Percentiles rank a stretch among this genome's conserved stretches.
These are phyloP conservation scores for Erebia ligea DNA, from an alignment of 2,888 invertebrate genomes.

Conservation along the genomic window DNA sequence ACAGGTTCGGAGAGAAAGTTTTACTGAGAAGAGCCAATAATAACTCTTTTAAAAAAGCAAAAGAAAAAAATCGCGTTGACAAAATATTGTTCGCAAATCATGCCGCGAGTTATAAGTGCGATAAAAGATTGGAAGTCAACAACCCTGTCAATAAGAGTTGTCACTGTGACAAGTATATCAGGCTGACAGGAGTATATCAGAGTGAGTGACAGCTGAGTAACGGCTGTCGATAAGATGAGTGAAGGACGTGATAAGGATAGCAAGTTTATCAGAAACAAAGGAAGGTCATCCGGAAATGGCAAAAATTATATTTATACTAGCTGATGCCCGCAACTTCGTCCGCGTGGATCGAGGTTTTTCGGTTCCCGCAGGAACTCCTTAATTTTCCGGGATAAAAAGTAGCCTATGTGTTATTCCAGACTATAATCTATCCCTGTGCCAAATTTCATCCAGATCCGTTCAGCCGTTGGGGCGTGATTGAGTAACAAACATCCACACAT, in stretches of 20 bases:
- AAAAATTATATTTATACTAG: background rate
- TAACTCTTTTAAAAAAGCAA: no score
- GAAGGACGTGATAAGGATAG: background rate
- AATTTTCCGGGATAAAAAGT: background rate
- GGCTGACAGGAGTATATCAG: background rate
- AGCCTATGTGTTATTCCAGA: no score
- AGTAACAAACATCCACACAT: background rate
- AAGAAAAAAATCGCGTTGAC: no score
- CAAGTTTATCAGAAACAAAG: slow-evolving; percentile 3
- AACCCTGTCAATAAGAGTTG: slow-evolving; percentile 2
- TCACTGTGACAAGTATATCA: background rate
- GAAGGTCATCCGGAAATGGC: background rate
- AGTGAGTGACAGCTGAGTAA: slow-evolving; percentile 17
- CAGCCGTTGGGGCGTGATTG: no score
- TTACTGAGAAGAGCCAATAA: no score
- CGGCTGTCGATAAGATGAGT: slow-evolving; percentile 1
- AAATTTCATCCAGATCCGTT: no score
- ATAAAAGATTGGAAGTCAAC: background rate
- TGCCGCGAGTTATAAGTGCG: background rate
- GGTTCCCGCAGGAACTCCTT: no score
- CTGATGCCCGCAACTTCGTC: no score
- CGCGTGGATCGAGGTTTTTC: no score
- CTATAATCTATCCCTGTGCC: no score
- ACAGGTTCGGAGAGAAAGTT: no score
- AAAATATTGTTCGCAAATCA: background rate